A percentile compares a stretch with the other conserved stretches of the same genome.
Evolutionary conservation across 92 coral and sea anemone genomes (phyloP).

Genomic region (Micromussa lordhowensis): DNA sequence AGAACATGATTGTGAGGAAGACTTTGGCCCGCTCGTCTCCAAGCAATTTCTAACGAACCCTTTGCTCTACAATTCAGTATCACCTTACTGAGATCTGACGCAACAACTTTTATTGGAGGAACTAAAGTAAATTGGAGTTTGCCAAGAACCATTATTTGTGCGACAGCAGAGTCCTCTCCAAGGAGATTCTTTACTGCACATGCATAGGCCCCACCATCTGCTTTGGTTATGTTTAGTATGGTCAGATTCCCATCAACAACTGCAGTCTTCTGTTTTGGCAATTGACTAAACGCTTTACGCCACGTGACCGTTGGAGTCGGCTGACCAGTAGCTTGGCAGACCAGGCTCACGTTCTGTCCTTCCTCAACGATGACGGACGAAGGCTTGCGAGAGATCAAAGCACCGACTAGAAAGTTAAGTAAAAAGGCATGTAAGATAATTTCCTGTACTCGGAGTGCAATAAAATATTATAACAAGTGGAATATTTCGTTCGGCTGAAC

Average conservation of each 20-base stretch:
- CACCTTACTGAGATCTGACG: background rate
- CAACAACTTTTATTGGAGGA: background rate
- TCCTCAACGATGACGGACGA: slow-evolving; percentile 48
- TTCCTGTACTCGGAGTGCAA: too few species aligned
- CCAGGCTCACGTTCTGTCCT: slow-evolving; percentile 39
- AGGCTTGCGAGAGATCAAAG: slow-evolving; percentile 27
- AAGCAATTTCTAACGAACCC: slow-evolving; percentile 14
- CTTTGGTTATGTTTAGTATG: background rate
- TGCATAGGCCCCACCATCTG: slow-evolving; percentile 38
- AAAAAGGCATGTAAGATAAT: too few species aligned
- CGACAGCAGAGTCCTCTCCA: slow-evolving; percentile 14
- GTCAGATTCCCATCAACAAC: slow-evolving; percentile 11
- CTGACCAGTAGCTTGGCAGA: slow-evolving; percentile 47
- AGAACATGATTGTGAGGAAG: slow-evolving; percentile 16
- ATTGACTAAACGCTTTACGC: slow-evolving; percentile 33
- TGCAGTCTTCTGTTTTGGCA: slow-evolving; percentile 24
- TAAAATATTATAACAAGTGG: too few species aligned
- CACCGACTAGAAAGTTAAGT: slow-evolving; percentile 10
- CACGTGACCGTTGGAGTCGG: slow-evolving; percentile 51
- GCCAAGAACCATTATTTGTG: slow-evolving; percentile 25
- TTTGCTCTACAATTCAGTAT: slow-evolving; percentile 30
- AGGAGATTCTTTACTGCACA: slow-evolving; percentile 39
- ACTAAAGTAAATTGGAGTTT: slow-evolving; percentile 9
- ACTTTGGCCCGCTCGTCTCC: slow-evolving; percentile 16
- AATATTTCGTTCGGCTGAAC: too few species aligned